A percentile compares a stretch with the other conserved stretches of the same genome.
These are phyloP conservation scores for Tenebrosternarchus preto DNA, from an alignment of 2,113 vertebrate species.

Conservation along the genomic window DNA sequence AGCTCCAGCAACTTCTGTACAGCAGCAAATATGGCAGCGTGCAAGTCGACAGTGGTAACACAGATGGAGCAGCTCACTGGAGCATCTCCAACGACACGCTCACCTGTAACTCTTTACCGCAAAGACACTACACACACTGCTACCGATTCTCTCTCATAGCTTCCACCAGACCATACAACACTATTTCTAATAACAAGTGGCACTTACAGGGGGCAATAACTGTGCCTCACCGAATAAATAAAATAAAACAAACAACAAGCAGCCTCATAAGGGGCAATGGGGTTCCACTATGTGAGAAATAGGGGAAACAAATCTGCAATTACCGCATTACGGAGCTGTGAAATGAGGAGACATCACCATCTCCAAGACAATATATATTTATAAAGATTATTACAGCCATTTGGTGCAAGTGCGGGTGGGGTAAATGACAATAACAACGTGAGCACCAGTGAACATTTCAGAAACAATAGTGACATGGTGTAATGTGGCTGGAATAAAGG, in stretches of 20 bases:
- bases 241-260: constrained; percentile 47
- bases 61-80: constrained; percentile 13
- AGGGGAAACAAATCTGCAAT: constrained; percentile 50
- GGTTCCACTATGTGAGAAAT: constrained; percentile 50
- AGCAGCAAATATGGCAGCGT: not conserved
- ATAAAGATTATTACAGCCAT: constrained; percentile 54
- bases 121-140: constrained; percentile 57
- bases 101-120: constrained; percentile 58
- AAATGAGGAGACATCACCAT: constrained; percentile 50
- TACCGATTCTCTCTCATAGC: constrained; percentile 56
- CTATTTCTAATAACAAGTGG: constrained; percentile 66
- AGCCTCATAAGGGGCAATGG: constrained; percentile 49
- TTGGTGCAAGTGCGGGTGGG: constrained; percentile 36
- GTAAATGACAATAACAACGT: constrained; percentile 50
- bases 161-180: constrained; percentile 61
- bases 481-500: constrained; percentile 47
- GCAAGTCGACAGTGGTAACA: not conserved
- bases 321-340: constrained; percentile 43
- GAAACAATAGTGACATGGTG: constrained; percentile 44
- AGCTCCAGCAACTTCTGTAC: not conserved
- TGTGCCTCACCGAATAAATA: constrained; percentile 41
- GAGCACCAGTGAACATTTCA: constrained; percentile 52
- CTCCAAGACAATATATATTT: constrained; percentile 45
- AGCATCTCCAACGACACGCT: constrained; percentile 46
- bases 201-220: constrained; percentile 57